These are phyloP conservation scores for Orthosia gracilis DNA, from an alignment of 2,888 invertebrate genomes.

Conservation along the genomic window DNA sequence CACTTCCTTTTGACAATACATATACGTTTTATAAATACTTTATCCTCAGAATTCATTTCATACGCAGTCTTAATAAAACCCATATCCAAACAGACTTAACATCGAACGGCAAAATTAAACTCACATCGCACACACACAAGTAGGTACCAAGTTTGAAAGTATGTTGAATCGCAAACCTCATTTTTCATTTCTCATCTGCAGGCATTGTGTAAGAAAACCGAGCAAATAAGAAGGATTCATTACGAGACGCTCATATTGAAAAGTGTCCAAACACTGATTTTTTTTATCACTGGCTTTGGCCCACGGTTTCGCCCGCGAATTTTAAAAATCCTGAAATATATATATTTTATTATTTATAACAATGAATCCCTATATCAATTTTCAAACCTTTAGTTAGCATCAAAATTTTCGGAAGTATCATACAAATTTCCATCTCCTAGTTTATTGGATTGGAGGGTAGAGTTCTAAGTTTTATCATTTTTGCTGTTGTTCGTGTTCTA, in stretches of 20 bases:
- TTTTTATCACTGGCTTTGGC: slow-evolving; percentile 20
- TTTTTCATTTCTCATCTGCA: slow-evolving; percentile 58
- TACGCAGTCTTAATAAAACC: slow-evolving; percentile 6
- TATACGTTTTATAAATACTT: background rate
- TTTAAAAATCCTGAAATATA: too few relatives aligned
- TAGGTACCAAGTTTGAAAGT: slow-evolving; percentile 37
- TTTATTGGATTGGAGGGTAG: too few relatives aligned
- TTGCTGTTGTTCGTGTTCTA: too few relatives aligned
- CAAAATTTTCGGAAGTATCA: too few relatives aligned
- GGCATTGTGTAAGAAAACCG: slow-evolving; percentile 51
- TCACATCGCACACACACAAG: slow-evolving; percentile 15
- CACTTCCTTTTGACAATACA: too few relatives aligned
- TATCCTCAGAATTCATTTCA: background rate
- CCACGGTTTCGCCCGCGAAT: background rate
- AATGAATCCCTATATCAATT: too few relatives aligned
- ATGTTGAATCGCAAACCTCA: slow-evolving; percentile 35
- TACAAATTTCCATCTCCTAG: too few relatives aligned
- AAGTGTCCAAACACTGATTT: slow-evolving; percentile 63
- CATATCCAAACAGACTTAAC: slow-evolving; percentile 32
- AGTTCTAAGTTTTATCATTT: too few relatives aligned
- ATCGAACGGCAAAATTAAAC: slow-evolving; percentile 34
- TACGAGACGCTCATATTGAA: slow-evolving; percentile 64
- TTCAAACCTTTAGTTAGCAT: too few relatives aligned
- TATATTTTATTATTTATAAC: too few relatives aligned
- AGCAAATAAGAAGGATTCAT: slow-evolving; percentile 59